A percentile compares a stretch with the other conserved stretches of the same genome.
These are phyloP conservation scores for Elaphurus davidianus DNA, from an alignment of 2,113 vertebrate genomes.

Conservation along the genomic window DNA sequence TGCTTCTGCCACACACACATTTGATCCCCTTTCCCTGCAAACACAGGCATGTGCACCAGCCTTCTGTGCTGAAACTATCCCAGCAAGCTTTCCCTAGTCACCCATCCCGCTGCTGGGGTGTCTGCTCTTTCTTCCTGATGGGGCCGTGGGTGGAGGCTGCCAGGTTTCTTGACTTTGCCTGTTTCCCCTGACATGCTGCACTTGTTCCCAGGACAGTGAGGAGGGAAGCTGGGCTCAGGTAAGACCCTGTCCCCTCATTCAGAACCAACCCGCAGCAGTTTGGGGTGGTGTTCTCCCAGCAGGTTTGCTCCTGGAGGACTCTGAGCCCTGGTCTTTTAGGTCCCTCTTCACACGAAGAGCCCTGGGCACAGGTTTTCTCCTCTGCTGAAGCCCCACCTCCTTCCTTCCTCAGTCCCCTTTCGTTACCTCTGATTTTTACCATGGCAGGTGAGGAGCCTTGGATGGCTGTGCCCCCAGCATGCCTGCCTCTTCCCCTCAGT, in stretches of 20 bases:
- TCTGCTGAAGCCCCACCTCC: fast-evolving
- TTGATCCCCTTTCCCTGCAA: neutral
- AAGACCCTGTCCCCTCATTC: constrained; percentile 72
- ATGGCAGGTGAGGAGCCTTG: neutral
- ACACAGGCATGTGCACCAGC: neutral
- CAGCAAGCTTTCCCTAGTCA: neutral
- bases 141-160: neutral
- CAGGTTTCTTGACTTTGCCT: constrained; percentile 68
- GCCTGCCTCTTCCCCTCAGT: neutral
- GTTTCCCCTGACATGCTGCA: constrained; percentile 86
- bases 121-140: neutral
- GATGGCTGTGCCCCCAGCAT: neutral
- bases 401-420: fast-evolving
- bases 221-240: constrained; percentile 99
- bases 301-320: neutral
- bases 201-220: constrained; percentile 91
- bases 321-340: neutral
- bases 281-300: neutral
- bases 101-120: neutral
- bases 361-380: neutral
- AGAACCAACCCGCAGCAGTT: neutral
- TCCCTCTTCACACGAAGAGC: neutral
- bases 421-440: neutral
- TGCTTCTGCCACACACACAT: neutral
- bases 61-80: neutral